Evolutionary conservation across 2,113 vertebrate genomes (phyloP).

Genomic region (Pycnonotus jocosus): DNA sequence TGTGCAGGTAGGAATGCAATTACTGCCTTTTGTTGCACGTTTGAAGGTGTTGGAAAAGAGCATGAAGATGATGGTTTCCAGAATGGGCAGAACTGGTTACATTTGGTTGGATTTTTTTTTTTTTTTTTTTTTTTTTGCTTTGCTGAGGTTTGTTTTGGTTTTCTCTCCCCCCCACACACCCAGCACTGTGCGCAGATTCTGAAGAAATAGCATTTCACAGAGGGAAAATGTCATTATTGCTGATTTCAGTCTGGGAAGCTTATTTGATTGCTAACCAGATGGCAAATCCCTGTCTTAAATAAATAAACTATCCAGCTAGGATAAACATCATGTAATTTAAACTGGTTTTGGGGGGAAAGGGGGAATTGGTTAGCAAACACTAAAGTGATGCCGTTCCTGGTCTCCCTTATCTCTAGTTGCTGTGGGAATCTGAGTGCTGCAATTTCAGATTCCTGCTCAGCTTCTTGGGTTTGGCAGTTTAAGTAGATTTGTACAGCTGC

Average conservation of each 20-base stretch:
- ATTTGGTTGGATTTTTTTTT: background rate
- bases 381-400: background rate
- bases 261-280: background rate
- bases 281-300: background rate
- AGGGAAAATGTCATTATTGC: background rate
- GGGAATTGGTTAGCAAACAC: background rate
- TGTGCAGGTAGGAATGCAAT: background rate
- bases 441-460: background rate
- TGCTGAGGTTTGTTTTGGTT: background rate
- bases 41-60: background rate
- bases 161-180: background rate
- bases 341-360: background rate
- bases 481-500: background rate
- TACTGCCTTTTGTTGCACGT: rapidly evolving
- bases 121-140: background rate
- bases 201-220: background rate
- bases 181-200: background rate
- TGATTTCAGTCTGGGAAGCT: background rate
- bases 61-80: background rate
- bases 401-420: background rate
- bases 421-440: background rate
- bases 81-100: background rate
- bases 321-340: background rate
- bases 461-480: background rate
- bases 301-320: background rate